phyloP scores from a whole-genome alignment of 2,797 vertebrate genomes.

The Cuculus canorus region DNA sequence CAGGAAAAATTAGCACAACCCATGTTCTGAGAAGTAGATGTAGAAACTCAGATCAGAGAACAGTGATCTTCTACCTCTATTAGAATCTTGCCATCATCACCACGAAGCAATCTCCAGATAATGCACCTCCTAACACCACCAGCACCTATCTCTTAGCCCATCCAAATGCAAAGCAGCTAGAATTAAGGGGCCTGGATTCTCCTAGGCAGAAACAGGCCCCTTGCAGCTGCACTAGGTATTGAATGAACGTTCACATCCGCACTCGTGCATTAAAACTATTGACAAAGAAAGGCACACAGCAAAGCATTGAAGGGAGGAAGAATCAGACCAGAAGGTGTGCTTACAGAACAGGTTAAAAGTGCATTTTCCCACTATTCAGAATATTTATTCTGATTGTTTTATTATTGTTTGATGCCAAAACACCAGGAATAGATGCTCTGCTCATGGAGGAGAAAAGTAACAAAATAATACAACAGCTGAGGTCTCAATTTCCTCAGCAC shows the following conservation, averaged over 20 bases:
- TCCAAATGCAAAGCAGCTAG: not conserved
- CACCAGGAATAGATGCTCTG: not conserved
- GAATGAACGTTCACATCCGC: not conserved
- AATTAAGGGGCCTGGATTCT: not conserved
- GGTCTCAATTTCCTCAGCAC: not conserved
- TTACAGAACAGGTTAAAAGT: slow-evolving; percentile 14
- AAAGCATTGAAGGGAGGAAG: not conserved
- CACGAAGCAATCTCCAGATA: not conserved
- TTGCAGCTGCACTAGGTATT: not conserved
- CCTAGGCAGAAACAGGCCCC: not conserved
- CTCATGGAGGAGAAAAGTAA: not conserved
- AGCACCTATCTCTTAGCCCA: not conserved
- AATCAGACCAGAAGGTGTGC: not conserved
- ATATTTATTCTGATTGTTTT: slow-evolving; percentile 14
- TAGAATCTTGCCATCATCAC: not conserved
- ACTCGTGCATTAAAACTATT: not conserved
- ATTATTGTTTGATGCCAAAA: not conserved
- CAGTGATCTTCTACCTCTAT: not conserved
- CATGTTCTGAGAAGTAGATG: not conserved
- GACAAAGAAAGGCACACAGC: not conserved
- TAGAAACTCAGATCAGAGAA: not conserved
- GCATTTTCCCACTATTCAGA: slow-evolving; percentile 32
- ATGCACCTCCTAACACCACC: not conserved
- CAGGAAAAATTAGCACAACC: not conserved
- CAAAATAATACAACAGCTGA: not conserved